Conservation (phyloP, 2,888 invertebrate genomes). For the Philereme vetulata region DNA sequence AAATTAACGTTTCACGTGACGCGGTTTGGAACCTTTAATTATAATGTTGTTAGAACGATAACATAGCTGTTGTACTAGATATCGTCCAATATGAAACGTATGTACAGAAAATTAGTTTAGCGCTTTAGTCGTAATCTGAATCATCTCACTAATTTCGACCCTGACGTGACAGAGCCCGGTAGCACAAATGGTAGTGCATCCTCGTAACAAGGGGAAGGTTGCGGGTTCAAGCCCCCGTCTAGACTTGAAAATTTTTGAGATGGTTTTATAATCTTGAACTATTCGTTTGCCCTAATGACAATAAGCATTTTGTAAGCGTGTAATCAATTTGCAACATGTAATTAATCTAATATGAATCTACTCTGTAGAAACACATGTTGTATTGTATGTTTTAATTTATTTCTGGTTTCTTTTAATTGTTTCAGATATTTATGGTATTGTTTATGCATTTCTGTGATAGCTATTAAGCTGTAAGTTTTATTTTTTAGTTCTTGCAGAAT, state of each 20-base stretch:
- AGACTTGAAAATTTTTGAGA: too few relatives aligned
- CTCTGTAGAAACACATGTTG: conserved; percentile 56
- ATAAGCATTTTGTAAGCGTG: conserved; percentile 70
- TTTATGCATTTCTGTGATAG: conserved; percentile 81
- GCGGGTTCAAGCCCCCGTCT: too few relatives aligned
- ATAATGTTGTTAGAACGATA: conserved; percentile 28
- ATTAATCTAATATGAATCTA: conserved; percentile 47
- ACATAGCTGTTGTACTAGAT: conserved; percentile 44
- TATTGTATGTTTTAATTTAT: conserved; percentile 52
- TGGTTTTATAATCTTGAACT: background rate
- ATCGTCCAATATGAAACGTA: conserved; percentile 27
- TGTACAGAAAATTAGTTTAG: conserved; percentile 8
- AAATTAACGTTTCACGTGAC: too few relatives aligned
- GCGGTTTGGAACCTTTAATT: conserved; percentile 23
- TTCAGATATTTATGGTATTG: conserved; percentile 65
- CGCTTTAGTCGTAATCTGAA: too few relatives aligned
- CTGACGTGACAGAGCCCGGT: too few relatives aligned
- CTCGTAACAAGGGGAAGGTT: too few relatives aligned
- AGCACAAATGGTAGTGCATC: too few relatives aligned
- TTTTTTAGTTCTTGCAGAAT: conserved; percentile 54
- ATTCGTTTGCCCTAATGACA: conserved; percentile 62
- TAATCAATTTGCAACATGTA: conserved; percentile 58
- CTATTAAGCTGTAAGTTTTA: conserved; percentile 65
- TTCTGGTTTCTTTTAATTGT: conserved; percentile 52
- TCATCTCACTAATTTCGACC: too few relatives aligned